Evolutionary conservation across 2,113 vertebrate species (phyloP).

Genomic region (Chascanopsetta lugubris): DNA sequence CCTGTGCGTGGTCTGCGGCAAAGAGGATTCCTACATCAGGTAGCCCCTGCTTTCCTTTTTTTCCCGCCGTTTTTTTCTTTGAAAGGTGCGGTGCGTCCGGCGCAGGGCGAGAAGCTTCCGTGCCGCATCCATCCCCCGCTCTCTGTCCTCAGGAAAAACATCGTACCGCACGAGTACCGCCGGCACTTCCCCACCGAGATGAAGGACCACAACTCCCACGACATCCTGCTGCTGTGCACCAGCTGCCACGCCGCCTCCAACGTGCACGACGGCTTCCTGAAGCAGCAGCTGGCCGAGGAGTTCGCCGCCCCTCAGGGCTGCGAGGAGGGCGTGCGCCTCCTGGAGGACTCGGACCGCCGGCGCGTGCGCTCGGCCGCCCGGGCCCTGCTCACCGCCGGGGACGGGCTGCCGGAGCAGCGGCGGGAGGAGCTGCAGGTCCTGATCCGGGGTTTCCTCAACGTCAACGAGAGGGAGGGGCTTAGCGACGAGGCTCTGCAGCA

Average conservation of each 20-base stretch:
- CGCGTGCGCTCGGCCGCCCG: slow-evolving; percentile 91
- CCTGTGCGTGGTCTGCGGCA: slow-evolving; percentile 95
- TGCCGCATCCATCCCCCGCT: background rate
- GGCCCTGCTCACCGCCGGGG: slow-evolving; percentile 87
- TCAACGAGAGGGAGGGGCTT: slow-evolving; percentile 57
- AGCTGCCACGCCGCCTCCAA: slow-evolving; percentile 94
- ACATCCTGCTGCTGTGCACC: slow-evolving; percentile 94
- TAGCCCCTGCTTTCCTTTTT: slow-evolving; percentile 65
- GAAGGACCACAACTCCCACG: slow-evolving; percentile 99
- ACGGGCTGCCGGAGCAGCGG: slow-evolving; percentile 84
- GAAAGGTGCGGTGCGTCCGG: no score
- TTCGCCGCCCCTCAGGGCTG: slow-evolving; percentile 90
- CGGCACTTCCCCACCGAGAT: slow-evolving; percentile 95
- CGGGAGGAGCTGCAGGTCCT: slow-evolving; percentile 84
- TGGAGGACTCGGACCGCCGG: slow-evolving; percentile 89
- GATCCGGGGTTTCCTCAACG: slow-evolving; percentile 81
- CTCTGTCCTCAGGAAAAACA: slow-evolving; percentile 86
- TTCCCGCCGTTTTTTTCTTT: background rate
- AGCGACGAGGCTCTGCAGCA: slow-evolving; percentile 83
- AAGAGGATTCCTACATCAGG: slow-evolving; percentile 95
- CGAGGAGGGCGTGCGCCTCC: slow-evolving; percentile 88
- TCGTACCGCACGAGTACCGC: slow-evolving; percentile 95
- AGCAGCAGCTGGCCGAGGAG: slow-evolving; percentile 90
- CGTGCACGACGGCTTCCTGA: slow-evolving; percentile 90
- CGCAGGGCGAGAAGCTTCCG: no score